These are phyloP conservation scores for Dolichopus griseipennis DNA, from an alignment of 2,888 invertebrate species.

Conservation along the genomic window DNA sequence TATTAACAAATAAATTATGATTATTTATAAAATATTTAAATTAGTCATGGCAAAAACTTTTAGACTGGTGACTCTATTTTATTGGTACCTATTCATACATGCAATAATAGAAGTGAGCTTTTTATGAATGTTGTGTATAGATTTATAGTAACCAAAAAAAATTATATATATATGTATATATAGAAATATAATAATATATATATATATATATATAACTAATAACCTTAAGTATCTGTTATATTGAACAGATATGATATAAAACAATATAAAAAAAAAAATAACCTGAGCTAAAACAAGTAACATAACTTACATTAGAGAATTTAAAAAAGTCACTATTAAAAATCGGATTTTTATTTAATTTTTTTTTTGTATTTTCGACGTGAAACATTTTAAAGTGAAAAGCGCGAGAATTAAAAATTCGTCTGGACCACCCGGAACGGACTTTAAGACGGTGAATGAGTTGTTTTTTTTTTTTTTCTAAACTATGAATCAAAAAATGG, in stretches of 20 bases:
- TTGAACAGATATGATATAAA: neutral
- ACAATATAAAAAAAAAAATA: neutral
- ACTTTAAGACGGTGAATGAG: neutral
- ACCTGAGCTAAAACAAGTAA: neutral
- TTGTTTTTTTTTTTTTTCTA: neutral
- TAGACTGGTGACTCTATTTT: too few relatives aligned
- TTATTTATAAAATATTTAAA: too few relatives aligned
- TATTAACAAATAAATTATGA: too few relatives aligned
- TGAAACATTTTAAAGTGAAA: neutral
- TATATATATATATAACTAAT: neutral
- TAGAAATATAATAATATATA: neutral
- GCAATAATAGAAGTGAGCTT: too few relatives aligned
- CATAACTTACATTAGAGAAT: neutral
- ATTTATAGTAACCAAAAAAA: neutral
- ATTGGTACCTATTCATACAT: too few relatives aligned
- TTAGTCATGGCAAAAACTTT: too few relatives aligned
- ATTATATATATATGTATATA: neutral
- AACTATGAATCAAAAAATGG: neutral
- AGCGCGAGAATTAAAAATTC: conserved; percentile 4
- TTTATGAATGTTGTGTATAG: neutral
- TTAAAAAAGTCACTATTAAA: neutral
- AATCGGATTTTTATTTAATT: neutral
- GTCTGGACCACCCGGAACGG: conserved; percentile 6
- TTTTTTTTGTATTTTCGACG: neutral
- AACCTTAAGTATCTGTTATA: neutral